Conservation (phyloP, 2,888 invertebrate genomes). For the Selenia dentaria region DNA sequence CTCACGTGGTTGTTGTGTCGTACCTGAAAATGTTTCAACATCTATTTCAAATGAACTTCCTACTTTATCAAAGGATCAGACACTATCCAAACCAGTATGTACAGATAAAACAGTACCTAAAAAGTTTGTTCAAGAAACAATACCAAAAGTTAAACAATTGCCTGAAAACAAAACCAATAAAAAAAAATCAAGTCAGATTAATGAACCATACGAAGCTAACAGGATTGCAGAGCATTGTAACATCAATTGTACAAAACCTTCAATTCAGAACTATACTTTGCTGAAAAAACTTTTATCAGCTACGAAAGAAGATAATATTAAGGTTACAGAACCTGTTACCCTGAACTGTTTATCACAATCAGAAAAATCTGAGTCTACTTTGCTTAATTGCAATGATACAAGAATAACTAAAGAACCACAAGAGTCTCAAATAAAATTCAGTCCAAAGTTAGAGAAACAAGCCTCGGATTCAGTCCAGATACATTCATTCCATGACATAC, state of each 20-base stretch:
- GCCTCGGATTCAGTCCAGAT: constrained; percentile 39
- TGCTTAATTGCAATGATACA: constrained; percentile 39
- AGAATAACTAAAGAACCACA: constrained; percentile 23
- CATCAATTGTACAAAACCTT: constrained; percentile 36
- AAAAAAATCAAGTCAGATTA: constrained; percentile 19
- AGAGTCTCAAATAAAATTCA: constrained; percentile 33
- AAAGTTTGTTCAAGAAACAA: constrained; percentile 2
- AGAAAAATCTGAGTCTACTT: constrained; percentile 39
- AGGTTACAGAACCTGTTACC: constrained; percentile 39
- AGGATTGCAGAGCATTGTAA: constrained; percentile 9
- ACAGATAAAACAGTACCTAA: constrained; percentile 1
- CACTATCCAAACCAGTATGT: background rate
- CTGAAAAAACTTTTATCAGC: constrained; percentile 73
- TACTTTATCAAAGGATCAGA: constrained; percentile 16
- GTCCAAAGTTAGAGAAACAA: constrained; percentile 37
- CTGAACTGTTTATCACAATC: constrained; percentile 40
- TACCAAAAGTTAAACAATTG: constrained; percentile 10
- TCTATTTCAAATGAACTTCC: constrained; percentile 18
- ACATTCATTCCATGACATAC: constrained; percentile 51
- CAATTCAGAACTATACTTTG: constrained; percentile 68
- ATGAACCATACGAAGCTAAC: constrained; percentile 25
- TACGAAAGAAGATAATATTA: constrained; percentile 57
- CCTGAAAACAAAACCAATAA: constrained; percentile 16
- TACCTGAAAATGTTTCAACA: constrained; percentile 20
- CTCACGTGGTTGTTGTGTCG: constrained; percentile 17